A percentile compares a stretch with the other conserved stretches of the same genome.
phyloP scores from a whole-genome alignment of 2,113 vertebrate genomes.

The Seriola rivoliana region DNA sequence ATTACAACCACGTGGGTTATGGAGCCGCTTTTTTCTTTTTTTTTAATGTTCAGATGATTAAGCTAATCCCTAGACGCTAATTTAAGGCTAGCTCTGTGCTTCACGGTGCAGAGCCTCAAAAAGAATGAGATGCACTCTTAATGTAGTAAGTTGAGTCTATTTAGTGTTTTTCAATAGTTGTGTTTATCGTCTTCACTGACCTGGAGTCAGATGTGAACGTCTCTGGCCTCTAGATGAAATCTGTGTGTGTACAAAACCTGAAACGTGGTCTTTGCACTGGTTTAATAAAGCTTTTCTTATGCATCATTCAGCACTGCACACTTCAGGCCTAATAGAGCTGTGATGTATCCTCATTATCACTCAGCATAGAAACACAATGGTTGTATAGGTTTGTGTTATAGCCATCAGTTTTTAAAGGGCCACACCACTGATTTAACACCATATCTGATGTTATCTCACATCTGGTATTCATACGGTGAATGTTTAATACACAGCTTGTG shows the following conservation, averaged over 20 bases:
- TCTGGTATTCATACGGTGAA: too few species aligned
- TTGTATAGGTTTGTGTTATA: neutral
- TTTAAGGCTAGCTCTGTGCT: slow-evolving; percentile 38
- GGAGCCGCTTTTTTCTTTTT: slow-evolving; percentile 29
- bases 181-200: neutral
- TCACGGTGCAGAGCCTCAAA: neutral
- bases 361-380: neutral
- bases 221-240: neutral
- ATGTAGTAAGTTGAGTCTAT: neutral
- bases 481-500: too few species aligned
- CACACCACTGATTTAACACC: neutral
- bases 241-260: neutral
- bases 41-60: slow-evolving; percentile 65
- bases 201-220: neutral
- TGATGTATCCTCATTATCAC: neutral
- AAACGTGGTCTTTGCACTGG: neutral
- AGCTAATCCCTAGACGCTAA: slow-evolving; percentile 56
- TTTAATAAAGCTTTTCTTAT: neutral
- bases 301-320: neutral
- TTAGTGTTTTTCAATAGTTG: neutral
- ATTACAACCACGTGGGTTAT: slow-evolving; percentile 69
- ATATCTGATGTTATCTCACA: too few species aligned
- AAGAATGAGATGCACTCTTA: neutral
- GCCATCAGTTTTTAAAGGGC: neutral
- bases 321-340: neutral